These are phyloP conservation scores for Hippasteria phrygiana DNA, from an alignment of 53 echinoderm and acorn worm species.

Conservation along the genomic window DNA sequence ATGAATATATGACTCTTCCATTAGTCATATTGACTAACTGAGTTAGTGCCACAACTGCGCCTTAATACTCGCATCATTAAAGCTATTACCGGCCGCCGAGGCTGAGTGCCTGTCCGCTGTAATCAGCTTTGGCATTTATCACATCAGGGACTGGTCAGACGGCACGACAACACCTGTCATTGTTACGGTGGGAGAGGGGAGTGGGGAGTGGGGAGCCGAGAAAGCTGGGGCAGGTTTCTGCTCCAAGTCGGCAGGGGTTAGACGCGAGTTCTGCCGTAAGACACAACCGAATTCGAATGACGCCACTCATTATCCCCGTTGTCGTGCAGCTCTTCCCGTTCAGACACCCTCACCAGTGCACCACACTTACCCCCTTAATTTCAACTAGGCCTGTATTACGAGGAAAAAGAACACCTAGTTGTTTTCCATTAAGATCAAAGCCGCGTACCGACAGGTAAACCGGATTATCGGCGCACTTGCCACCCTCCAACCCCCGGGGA, in stretches of 20 bases:
- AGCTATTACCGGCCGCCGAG: constrained; percentile 33
- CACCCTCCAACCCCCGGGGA: not conserved
- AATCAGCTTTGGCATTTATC: constrained; percentile 60
- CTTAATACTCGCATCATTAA: constrained; percentile 62
- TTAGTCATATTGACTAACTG: constrained; percentile 68
- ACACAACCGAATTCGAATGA: not conserved
- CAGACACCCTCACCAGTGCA: not conserved
- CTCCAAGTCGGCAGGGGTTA: not conserved
- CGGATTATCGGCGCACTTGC: constrained; percentile 48
- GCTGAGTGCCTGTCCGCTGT: constrained; percentile 40
- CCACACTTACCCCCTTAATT: not conserved
- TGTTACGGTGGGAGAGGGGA: constrained; percentile 17
- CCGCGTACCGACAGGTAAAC: constrained; percentile 47
- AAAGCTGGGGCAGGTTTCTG: not conserved
- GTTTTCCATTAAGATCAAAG: constrained; percentile 27
- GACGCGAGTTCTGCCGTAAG: not conserved
- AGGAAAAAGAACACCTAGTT: not conserved
- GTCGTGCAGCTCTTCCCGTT: not conserved
- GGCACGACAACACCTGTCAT: constrained; percentile 54
- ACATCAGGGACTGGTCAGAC: constrained; percentile 11
- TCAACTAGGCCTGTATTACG: constrained; percentile 12
- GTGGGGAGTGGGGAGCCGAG: not conserved
- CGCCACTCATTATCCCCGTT: not conserved
- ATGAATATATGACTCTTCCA: constrained; percentile 57
- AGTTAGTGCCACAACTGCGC: constrained; percentile 45